Conservation (phyloP, 2,113 vertebrate genomes). For the Sander lucioperca region DNA sequence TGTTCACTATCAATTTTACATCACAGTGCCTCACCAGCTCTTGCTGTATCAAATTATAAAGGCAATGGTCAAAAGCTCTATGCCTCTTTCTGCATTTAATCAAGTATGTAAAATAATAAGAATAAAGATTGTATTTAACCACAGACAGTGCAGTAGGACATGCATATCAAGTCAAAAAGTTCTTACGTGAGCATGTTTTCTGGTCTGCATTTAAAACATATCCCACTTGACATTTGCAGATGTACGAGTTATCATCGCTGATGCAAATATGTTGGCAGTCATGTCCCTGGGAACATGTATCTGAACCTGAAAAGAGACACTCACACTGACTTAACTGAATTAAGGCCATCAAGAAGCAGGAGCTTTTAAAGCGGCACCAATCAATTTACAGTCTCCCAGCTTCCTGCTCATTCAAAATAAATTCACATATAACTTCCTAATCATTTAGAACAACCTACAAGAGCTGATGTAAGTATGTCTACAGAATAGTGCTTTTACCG, state of each 20-base stretch:
- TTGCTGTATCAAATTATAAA: too few species aligned
- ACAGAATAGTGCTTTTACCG: neutral
- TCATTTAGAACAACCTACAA: neutral
- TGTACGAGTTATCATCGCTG: constrained; percentile 58
- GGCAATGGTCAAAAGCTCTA: constrained; percentile 29
- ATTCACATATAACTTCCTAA: neutral
- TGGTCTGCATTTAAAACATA: constrained; percentile 82
- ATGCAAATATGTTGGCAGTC: constrained; percentile 84
- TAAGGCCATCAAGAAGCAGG: neutral
- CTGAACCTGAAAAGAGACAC: constrained; percentile 63
- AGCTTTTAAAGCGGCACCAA: neutral
- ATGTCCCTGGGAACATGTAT: constrained; percentile 76
- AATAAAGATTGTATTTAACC: neutral
- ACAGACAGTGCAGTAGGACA: neutral
- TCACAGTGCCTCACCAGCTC: too few species aligned
- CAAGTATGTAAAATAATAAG: neutral
- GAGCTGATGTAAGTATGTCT: neutral
- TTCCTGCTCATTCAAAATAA: neutral
- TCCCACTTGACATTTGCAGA: constrained; percentile 80
- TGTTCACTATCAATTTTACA: too few species aligned
- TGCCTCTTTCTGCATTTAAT: constrained; percentile 66
- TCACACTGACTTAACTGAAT: neutral
- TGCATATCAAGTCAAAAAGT: neutral
- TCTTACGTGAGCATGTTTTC: constrained; percentile 82
- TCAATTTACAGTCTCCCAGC: neutral